These are phyloP conservation scores for Myathropa florea DNA, from an alignment of 2,888 invertebrate species.

Conservation along the genomic window DNA sequence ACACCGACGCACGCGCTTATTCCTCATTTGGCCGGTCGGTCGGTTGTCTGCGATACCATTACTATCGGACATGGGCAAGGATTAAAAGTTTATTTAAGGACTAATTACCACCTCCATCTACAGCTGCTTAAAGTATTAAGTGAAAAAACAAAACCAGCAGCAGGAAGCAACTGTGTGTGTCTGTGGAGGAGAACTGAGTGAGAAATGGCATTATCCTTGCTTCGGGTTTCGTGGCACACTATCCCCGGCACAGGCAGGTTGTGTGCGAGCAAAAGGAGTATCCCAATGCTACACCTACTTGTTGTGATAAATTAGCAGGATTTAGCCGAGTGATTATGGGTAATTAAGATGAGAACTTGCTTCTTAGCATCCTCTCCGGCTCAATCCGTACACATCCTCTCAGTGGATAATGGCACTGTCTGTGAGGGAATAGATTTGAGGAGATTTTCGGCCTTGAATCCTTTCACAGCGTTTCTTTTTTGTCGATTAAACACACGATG, in stretches of 20 bases:
- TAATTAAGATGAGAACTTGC: conserved; percentile 70
- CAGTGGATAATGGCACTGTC: neutral
- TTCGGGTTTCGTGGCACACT: conserved; percentile 25
- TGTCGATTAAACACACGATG: no score
- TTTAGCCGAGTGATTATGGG: conserved; percentile 71
- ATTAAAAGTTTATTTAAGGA: conserved; percentile 67
- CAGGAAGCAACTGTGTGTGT: neutral
- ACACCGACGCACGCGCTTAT: conserved; percentile 17
- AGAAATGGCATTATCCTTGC: conserved; percentile 44
- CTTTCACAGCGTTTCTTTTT: conserved; percentile 6
- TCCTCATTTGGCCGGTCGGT: conserved; percentile 11
- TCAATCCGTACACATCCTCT: neutral
- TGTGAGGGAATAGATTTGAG: conserved; percentile 5
- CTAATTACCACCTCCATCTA: conserved; percentile 55
- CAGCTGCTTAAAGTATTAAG: conserved; percentile 67
- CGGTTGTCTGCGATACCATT: neutral
- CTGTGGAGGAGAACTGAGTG: neutral
- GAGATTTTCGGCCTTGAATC: conserved; percentile 14
- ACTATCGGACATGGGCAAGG: conserved; percentile 35
- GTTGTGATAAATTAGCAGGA: conserved; percentile 72
- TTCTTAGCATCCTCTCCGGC: neutral
- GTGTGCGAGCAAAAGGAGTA: conserved; percentile 35
- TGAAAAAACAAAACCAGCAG: conserved; percentile 46
- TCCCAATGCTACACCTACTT: conserved; percentile 54
- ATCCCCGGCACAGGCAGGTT: no score